Evolutionary conservation across 2,888 invertebrate genomes (phyloP).

Genomic region (Ferdinandea cuprea): DNA sequence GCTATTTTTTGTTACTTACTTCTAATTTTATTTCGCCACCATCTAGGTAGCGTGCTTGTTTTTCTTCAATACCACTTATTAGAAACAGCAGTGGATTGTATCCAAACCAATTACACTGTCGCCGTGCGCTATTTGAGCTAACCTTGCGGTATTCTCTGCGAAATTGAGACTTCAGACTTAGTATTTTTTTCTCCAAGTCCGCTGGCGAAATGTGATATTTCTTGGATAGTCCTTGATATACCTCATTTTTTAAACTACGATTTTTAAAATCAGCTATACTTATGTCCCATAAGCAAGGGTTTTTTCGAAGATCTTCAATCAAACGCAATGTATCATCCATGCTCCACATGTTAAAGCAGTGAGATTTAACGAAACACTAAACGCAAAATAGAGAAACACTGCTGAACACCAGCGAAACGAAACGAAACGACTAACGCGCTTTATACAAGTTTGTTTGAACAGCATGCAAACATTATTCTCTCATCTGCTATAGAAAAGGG

Average conservation of each 20-base stretch:
- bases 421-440: too few relatives aligned
- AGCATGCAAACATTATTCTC: slow-evolving; percentile 11
- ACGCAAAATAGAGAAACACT: background rate
- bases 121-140: background rate
- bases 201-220: slow-evolving; percentile 2
- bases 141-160: slow-evolving; percentile 28
- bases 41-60: background rate
- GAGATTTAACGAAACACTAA: slow-evolving; percentile 23
- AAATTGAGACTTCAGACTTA: slow-evolving; percentile 34
- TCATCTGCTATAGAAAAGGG: background rate
- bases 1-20: background rate
- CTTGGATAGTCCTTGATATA: background rate
- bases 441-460: background rate
- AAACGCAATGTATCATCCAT: slow-evolving; percentile 23
- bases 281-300: slow-evolving; percentile 34
- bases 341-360: slow-evolving; percentile 18
- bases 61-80: background rate
- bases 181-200: slow-evolving; percentile 36
- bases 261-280: background rate
- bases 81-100: slow-evolving; percentile 40
- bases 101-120: slow-evolving; percentile 43
- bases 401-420: background rate
- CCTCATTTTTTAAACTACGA: background rate
- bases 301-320: slow-evolving; percentile 22
- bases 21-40: slow-evolving; percentile 1